Evolutionary conservation across 2,888 invertebrate genomes (phyloP), one percentile per base, ranked within the genome.

Genomic region (Plebejus anna): DNA sequence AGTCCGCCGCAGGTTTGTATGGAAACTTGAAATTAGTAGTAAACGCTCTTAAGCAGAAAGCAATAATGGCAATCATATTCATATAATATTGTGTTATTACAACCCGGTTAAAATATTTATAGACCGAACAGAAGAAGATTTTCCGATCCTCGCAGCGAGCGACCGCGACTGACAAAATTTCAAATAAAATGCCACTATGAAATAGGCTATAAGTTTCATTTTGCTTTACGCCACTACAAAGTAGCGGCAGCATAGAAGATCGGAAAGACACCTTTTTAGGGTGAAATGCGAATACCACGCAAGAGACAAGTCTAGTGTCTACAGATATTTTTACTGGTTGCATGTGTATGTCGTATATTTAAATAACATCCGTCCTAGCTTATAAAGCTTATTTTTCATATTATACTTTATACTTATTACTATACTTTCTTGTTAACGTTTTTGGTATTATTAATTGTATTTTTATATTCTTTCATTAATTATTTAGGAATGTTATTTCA

Each of bases 291-390:
- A 9, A 47, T 47, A 47, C 11, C 47, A 11, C 47, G 9, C 47
- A 11, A 47, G 55, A 55, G 55, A 55, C 55, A 2, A 55, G 55
- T 55, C 22, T 22, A 22, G 22, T 22, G 22, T 22, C 55, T 55
- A 4, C 16, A 16, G 13, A 55, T 55, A 55, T 55, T 16, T 55
- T 16, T 16, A 55, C 16, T 4, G 4, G 16, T 55, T 55, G 55
- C 16, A 16, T 3, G 13, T 16, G 16, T 55, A 13, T 71, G 7
- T 9, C 13, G 38, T 71, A 9, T 71, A 42, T 16, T 38, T 71
- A 36, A 42, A 16, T n/a, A 71, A 42, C 71, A 42, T 71, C 71
- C 71, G 71, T 71, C 71, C 71, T 42, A 42, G 6, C 22, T 42
- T 36, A 9, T 71, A n/a, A 42, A 42, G 71, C 42, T 42, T 71